These are phyloP conservation scores for Dendropsophus ebraccatus DNA, from an alignment of 2,113 vertebrate genomes.

Conservation along the genomic window DNA sequence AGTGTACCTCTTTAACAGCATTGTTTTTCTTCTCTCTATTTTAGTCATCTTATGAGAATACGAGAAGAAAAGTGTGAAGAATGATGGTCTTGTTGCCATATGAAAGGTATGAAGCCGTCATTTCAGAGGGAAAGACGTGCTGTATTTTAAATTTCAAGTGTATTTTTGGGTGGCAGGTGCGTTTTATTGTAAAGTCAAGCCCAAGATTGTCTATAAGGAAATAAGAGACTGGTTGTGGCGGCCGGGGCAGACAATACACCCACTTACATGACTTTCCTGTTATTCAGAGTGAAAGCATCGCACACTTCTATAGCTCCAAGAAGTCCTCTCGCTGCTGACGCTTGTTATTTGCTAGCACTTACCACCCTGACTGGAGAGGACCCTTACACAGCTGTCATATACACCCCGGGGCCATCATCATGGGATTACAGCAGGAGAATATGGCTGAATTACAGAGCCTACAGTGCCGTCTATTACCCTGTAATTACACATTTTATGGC, in stretches of 20 bases:
- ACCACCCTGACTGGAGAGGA: neutral
- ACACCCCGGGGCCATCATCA: slow-evolving; percentile 20
- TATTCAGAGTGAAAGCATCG: neutral
- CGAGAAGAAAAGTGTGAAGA: neutral
- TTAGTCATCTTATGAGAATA: neutral
- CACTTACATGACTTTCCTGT: slow-evolving; percentile 1
- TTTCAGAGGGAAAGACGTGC: neutral
- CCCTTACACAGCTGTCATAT: neutral
- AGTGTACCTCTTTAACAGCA: no score
- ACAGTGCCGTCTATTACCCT: slow-evolving; percentile 31
- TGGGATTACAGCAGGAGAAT: slow-evolving; percentile 27
- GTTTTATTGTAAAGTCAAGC: slow-evolving; percentile 2
- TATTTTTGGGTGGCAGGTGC: slow-evolving; percentile 24
- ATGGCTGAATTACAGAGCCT: neutral
- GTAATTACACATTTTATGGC: slow-evolving; percentile 29
- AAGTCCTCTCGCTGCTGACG: neutral
- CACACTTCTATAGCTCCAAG: neutral
- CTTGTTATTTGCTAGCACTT: neutral
- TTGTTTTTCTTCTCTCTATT: neutral
- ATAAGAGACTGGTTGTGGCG: neutral
- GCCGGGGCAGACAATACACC: neutral
- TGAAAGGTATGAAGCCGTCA: neutral
- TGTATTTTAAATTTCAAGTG: neutral
- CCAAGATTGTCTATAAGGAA: neutral
- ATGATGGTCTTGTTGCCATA: neutral